Evolutionary conservation across 2,797 vertebrate genomes (phyloP).

Genomic region (Xenentodon cancila): DNA sequence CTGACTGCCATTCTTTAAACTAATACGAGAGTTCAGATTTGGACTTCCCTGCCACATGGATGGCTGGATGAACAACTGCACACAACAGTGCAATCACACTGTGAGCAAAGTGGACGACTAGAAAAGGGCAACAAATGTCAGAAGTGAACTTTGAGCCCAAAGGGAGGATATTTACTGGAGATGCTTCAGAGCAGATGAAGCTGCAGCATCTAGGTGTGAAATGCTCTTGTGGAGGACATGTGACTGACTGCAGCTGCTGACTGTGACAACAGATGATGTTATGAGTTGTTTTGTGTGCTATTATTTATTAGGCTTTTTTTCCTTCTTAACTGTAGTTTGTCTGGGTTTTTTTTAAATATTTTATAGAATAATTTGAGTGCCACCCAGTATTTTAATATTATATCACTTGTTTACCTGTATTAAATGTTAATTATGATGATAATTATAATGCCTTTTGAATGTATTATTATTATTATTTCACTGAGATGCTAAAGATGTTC

Average conservation of each 20-base stretch:
- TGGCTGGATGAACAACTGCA: neutral
- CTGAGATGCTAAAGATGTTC: too few relatives aligned
- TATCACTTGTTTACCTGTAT: too few relatives aligned
- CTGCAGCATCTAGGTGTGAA: slow-evolving; percentile 8
- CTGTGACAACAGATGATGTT: neutral
- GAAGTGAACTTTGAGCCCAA: slow-evolving; percentile 1
- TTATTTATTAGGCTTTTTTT: neutral
- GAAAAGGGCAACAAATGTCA: neutral
- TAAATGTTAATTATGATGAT: too few relatives aligned
- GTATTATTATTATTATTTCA: too few relatives aligned
- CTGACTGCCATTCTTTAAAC: slow-evolving; percentile 29
- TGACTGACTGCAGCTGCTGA: neutral
- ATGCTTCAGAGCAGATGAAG: neutral
- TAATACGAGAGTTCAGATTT: slow-evolving; percentile 19
- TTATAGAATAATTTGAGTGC: too few relatives aligned
- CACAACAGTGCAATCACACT: neutral
- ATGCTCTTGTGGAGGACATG: slow-evolving; percentile 11
- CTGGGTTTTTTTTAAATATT: too few relatives aligned
- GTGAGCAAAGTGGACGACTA: neutral
- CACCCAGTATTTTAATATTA: too few relatives aligned
- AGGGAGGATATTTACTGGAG: neutral
- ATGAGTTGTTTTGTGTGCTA: slow-evolving; percentile 3
- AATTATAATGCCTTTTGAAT: too few relatives aligned
- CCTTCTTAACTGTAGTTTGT: too few relatives aligned
- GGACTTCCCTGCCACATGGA: too few relatives aligned